Base-by-base conservation (phyloP, 2,888 invertebrate species). In the Lochmaea capreae region DNA sequence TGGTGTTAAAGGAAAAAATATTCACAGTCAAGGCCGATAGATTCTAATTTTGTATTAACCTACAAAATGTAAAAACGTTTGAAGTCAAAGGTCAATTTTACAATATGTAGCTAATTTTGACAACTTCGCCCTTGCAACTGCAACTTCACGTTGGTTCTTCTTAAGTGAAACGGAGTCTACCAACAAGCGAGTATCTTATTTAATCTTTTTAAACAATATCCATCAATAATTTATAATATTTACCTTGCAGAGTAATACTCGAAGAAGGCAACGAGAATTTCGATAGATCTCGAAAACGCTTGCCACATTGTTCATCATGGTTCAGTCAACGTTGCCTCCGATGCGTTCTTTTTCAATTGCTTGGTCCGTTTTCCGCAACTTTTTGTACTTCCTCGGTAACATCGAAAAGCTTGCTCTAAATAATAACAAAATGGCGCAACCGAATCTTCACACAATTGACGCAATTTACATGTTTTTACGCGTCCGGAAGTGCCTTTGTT, bases 261-360 rank as follows among this genome's bases (percentile, higher is more conserved):
- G 90, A 94, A 93, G 90, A 94, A 93, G 69, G 94, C 94, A 78
- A 94, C 93, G 84, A 94, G 90, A 85, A 94, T 93, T 89, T 94
- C 94, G 86, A 94, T 90, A 76, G 94, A 94, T 84, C 93, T 91
- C 80, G 93, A 92, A 89, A 94, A 93, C 76, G 94, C 93, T 80
- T 93, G 92, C 94, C 94, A 94, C 94, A 94, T 94, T 81, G 79
- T 88, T 76, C 78, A 70, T 71, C 78, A 77, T 79, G 76, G 68
- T 76, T 79, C 76, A 78, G 22, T 59, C 61, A 75, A 69, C 43
- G 1, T 39, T 59, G 46, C 22, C 49, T 22, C 33, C n/a, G 71
- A 66, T 59, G 16, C 58, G 52, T 63, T 26, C 42, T 43, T 67
- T 58, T 9, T 39, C 46, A 8, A 71, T 46, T 58, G 57, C 70